Evolutionary conservation across 2,797 vertebrate species (phyloP).

Genomic region (Dryobates pubescens): DNA sequence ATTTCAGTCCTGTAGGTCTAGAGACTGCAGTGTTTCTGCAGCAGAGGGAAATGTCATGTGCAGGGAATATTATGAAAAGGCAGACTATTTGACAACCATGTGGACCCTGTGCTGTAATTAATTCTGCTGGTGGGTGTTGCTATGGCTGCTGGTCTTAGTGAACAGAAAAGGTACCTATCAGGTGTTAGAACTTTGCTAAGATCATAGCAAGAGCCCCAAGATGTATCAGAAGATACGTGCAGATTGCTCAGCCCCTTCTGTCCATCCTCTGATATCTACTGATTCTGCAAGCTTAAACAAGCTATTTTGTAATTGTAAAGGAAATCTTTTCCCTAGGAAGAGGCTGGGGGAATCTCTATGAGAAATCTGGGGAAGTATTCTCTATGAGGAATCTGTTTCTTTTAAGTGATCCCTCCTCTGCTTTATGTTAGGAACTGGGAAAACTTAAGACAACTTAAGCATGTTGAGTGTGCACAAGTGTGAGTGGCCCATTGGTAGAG

Average conservation of each 20-base stretch:
- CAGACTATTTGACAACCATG: neutral
- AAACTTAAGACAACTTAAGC: neutral
- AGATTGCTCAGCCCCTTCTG: neutral
- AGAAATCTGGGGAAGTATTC: neutral
- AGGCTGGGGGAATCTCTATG: neutral
- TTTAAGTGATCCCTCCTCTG: neutral
- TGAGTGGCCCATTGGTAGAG: neutral
- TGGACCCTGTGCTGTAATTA: neutral
- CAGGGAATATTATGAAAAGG: neutral
- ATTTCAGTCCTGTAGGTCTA: neutral
- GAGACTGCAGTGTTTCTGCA: neutral
- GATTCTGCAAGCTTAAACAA: neutral
- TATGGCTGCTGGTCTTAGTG: neutral
- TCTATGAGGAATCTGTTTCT: no score
- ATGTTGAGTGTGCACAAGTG: neutral
- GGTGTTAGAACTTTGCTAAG: neutral
- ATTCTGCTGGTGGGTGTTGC: neutral
- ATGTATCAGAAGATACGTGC: neutral
- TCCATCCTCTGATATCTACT: neutral
- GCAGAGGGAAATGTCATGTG: rapidly evolving
- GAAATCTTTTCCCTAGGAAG: neutral
- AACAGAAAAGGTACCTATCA: no score
- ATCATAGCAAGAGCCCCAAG: neutral
- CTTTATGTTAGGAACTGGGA: neutral
- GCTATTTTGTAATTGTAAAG: neutral